Evolutionary conservation across 1,140 invertebrate genomes (phyloP).

Genomic region (Polyergus mexicanus): DNA sequence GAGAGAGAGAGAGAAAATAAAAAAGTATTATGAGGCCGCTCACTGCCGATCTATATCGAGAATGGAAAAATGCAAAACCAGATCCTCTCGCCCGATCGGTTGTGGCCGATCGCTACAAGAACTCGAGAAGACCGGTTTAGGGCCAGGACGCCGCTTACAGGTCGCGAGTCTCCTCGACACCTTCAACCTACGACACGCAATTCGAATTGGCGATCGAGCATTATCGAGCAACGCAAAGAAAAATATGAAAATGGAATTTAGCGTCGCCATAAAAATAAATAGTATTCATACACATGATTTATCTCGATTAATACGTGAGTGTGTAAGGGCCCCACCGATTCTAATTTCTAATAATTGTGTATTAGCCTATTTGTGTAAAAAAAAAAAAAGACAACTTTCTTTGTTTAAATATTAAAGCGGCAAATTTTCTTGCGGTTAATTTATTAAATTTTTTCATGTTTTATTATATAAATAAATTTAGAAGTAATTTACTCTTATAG

Average conservation of each 20-base stretch:
- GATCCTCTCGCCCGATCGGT: constrained; percentile 61
- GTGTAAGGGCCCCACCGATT: background rate
- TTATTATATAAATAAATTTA: background rate
- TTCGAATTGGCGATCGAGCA: background rate
- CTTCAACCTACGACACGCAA: constrained; percentile 36
- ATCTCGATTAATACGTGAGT: background rate
- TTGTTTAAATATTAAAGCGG: background rate
- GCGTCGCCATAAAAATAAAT: background rate
- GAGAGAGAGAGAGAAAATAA: constrained; percentile 13
- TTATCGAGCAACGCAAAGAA: background rate
- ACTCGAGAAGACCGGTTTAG: constrained; percentile 50
- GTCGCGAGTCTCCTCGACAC: constrained; percentile 34
- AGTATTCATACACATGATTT: background rate
- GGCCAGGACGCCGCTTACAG: constrained; percentile 19
- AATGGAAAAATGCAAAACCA: constrained; percentile 78
- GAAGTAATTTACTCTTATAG: background rate
- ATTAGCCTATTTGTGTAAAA: background rate
- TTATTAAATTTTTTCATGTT: no score
- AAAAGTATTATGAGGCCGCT: constrained; percentile 36
- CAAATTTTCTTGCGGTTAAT: background rate
- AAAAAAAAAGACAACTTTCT: background rate
- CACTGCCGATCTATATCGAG: constrained; percentile 75
- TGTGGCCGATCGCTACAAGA: constrained; percentile 33
- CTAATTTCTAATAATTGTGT: background rate
- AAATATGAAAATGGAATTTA: background rate